Conservation (phyloP, 35 echinoderm and acorn worm genomes). For the Anneissia japonica region DNA sequence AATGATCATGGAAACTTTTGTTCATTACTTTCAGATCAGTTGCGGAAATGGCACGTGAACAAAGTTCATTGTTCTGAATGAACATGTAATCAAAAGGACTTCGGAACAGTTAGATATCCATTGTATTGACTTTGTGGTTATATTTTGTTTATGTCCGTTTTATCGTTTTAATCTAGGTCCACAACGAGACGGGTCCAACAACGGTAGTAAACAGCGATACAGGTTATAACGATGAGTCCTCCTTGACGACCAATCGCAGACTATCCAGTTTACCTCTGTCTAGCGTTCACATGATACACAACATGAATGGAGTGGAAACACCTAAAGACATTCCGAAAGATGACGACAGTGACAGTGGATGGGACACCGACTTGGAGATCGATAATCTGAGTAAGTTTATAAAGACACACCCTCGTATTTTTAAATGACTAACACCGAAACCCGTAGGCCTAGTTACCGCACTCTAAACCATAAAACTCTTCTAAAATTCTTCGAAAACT, state of each 20-base stretch:
- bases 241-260: background rate
- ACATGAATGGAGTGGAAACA: background rate
- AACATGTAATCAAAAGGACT: background rate
- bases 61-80: no score
- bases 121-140: background rate
- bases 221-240: background rate
- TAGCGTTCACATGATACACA: background rate
- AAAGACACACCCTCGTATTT: background rate
- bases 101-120: background rate
- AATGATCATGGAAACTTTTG: no score
- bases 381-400: constrained; percentile 51
- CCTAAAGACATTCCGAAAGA: background rate
- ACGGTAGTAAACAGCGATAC: background rate
- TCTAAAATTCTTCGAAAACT: background rate
- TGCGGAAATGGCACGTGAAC: no score
- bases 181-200: no score
- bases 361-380: constrained; percentile 86
- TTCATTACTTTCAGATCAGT: no score
- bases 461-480: background rate
- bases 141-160: background rate
- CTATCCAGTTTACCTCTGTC: background rate
- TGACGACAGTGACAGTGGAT: constrained; percentile 69
- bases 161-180: background rate
- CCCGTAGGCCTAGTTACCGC: background rate
- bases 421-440: background rate